These are phyloP conservation scores for Anabas testudineus DNA, from an alignment of 2,797 vertebrate species.

Conservation along the genomic window DNA sequence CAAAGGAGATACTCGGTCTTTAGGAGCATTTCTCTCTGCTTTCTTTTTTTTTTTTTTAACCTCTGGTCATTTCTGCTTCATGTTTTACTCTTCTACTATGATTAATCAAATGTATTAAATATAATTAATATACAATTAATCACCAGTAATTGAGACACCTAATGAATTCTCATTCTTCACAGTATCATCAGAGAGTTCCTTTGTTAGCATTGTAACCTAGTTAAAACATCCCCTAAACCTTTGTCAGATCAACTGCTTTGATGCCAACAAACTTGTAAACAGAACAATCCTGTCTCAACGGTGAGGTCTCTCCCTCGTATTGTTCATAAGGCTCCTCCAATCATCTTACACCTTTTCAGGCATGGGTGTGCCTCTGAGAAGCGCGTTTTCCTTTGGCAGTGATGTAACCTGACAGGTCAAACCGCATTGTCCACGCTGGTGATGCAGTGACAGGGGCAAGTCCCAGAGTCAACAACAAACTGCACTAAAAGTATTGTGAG, in stretches of 20 bases:
- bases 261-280: background rate
- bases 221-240: background rate
- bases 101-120: background rate
- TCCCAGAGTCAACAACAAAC: slow-evolving; percentile 45
- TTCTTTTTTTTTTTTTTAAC: background rate
- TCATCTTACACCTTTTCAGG: slow-evolving; percentile 10
- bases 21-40: background rate
- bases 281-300: background rate
- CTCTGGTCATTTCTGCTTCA: background rate
- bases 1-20: background rate
- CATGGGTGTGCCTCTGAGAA: slow-evolving; percentile 36
- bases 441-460: slow-evolving; percentile 25
- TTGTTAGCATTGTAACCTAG: too few species aligned
- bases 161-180: background rate
- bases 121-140: too few species aligned
- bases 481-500: slow-evolving; percentile 10
- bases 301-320: slow-evolving; percentile 6
- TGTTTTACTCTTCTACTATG: background rate
- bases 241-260: background rate
- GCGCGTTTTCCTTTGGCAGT: slow-evolving; percentile 17
- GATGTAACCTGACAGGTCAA: slow-evolving; percentile 77
- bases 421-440: slow-evolving; percentile 63
- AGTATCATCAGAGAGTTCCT: background rate
- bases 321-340: slow-evolving; percentile 27
- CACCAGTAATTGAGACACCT: too few species aligned